These are phyloP conservation scores for Pycnomerus fuliginosus DNA, from an alignment of 2,888 invertebrate genomes.

Conservation along the genomic window DNA sequence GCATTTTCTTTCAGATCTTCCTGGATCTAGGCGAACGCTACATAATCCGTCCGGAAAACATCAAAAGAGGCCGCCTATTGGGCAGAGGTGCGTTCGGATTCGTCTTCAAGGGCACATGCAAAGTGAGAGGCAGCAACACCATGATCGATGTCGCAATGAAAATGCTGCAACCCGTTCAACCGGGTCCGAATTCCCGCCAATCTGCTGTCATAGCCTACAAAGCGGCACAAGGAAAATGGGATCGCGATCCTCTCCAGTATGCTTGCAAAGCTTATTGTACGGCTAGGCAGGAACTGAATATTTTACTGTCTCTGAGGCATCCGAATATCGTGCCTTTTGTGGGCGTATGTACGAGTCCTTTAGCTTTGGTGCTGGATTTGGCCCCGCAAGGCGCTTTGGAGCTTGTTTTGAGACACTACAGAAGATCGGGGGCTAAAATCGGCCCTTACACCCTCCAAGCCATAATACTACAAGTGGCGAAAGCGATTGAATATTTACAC, in stretches of 20 bases:
- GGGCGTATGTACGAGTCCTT: slow-evolving; percentile 85
- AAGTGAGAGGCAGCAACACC: slow-evolving; percentile 58
- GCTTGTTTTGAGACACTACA: slow-evolving; percentile 77
- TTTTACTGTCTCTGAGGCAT: slow-evolving; percentile 82
- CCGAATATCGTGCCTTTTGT: slow-evolving; percentile 89
- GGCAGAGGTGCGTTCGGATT: slow-evolving; percentile 99
- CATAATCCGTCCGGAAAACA: slow-evolving; percentile 78
- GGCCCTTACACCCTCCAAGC: slow-evolving; percentile 80
- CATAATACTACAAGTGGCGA: slow-evolving; percentile 85
- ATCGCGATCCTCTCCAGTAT: slow-evolving; percentile 86
- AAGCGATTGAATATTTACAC: slow-evolving; percentile 95
- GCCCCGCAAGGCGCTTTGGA: slow-evolving; percentile 94
- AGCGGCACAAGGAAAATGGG: slow-evolving; percentile 82
- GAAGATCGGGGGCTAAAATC: slow-evolving; percentile 79
- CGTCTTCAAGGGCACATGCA: slow-evolving; percentile 82
- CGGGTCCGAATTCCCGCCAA: slow-evolving; percentile 68
- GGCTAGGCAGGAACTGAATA: slow-evolving; percentile 90
- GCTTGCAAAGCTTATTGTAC: slow-evolving; percentile 97
- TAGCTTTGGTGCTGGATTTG: slow-evolving; percentile 84
- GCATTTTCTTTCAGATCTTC: slow-evolving; percentile 62
- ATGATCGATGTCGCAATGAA: slow-evolving; percentile 85
- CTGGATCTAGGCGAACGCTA: slow-evolving; percentile 82
- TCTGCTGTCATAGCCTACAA: slow-evolving; percentile 59
- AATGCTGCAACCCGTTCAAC: slow-evolving; percentile 92
- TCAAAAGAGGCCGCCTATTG: slow-evolving; percentile 72